Base-by-base conservation (phyloP, 2,797 vertebrate species). In the Pseudotriccus pelzelni region DNA sequence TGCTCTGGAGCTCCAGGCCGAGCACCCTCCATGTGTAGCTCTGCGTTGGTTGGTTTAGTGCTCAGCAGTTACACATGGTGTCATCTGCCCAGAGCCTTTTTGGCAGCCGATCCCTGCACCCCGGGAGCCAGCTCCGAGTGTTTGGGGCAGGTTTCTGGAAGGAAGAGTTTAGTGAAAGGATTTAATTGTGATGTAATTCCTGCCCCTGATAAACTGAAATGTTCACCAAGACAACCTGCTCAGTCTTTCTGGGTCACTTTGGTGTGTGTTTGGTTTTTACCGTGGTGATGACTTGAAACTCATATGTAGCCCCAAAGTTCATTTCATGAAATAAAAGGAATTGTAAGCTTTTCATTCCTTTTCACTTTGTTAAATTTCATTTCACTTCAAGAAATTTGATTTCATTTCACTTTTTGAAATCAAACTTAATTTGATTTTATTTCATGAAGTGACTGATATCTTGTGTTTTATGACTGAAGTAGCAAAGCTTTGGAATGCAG, bases 51-150 rank as follows among this genome's bases (percentile, higher is more conserved):
- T 63, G 34, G 3, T 41, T 53, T 3, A 2, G 43, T 55, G 49
- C 56, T 56, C 64, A 60, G 52, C 3, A 60, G 36, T 7, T 37
- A 6, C 41, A 9, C 1, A 0, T 14, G 27, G 39, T 1, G 7
- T 46, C 36, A 6, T 39, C 34, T 80, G n/a, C 43, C 63, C 36
- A 20, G 43, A 77, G 56, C 9, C 41, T 47, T 41, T 53, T 36
- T 49, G 32, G 50, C 4, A 43, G 39, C 7, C 75, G 22, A 0
- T 55, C 70, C 30, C 68, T 63, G 44, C 36, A 15, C 25, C 25
- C 18, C 15, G 22, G 2, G 20, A 50, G 16, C 23, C 55, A 16
- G 73, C 41, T n/a, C 24, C 4, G 36, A 8, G n/a, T 17, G 37
- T n/a, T 32, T 50, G 46, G 39, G 44, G 22, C 44, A 22, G 13